Evolutionary conservation across 2,113 vertebrate species (phyloP).

Genomic region (Brachyhypopomus occidentalis): DNA sequence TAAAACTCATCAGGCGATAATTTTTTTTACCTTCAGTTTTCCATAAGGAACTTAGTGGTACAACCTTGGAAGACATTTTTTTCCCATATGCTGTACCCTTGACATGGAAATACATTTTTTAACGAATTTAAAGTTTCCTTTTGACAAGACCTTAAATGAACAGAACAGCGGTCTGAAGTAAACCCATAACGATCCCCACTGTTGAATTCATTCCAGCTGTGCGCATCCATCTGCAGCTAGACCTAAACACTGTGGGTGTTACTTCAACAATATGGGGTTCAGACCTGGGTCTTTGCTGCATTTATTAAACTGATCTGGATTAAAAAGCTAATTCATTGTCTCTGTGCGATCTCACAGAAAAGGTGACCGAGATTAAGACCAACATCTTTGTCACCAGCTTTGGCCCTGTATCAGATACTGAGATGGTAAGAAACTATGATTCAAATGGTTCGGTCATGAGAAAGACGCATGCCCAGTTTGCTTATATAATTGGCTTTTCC

Average conservation of each 20-base stretch:
- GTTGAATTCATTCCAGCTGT: not conserved
- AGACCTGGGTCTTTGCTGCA: not conserved
- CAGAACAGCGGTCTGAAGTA: no score
- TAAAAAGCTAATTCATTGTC: conserved; percentile 1
- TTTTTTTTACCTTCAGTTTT: not conserved
- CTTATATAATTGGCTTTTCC: conserved; percentile 4
- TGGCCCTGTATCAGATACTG: conserved; percentile 93
- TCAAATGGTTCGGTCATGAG: not conserved
- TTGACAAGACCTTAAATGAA: not conserved
- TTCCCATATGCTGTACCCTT: not conserved
- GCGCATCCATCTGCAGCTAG: not conserved
- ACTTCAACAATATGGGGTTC: not conserved
- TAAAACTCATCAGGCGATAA: not conserved
- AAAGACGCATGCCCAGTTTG: conserved; percentile 10
- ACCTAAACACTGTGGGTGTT: not conserved
- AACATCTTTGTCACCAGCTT: conserved; percentile 99
- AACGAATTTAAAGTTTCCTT: not conserved
- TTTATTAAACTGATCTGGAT: not conserved
- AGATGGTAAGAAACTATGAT: conserved; percentile 83
- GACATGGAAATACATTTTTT: not conserved
- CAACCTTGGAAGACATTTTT: not conserved
- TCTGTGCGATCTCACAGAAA: conserved; percentile 73
- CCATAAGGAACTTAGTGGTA: not conserved
- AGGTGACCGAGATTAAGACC: conserved; percentile 95
- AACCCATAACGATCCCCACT: no score